Evolutionary conservation across 2,888 invertebrate genomes (phyloP).

Genomic region (Thelaira solivaga): DNA sequence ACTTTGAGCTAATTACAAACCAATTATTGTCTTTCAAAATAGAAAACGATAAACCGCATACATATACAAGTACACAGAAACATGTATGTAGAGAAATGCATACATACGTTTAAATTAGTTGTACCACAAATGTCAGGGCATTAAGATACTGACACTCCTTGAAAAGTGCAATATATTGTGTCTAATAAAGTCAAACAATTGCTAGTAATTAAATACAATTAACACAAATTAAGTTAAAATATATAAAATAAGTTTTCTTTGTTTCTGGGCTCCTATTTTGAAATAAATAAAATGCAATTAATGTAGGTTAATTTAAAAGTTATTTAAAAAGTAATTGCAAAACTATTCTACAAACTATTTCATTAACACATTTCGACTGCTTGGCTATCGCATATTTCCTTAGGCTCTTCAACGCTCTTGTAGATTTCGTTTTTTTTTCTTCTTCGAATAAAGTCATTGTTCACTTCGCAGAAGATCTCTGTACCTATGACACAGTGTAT

Average conservation of each 20-base stretch:
- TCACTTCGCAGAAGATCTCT: no score
- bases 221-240: constrained; percentile 45
- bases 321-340: no score
- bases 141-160: neutral
- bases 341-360: no score
- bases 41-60: neutral
- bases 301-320: neutral
- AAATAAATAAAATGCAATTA: neutral
- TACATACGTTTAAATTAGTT: no score
- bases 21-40: constrained; percentile 28
- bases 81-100: no score
- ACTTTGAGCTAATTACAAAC: constrained; percentile 20
- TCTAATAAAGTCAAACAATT: constrained; percentile 46
- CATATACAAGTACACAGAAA: neutral
- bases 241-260: neutral
- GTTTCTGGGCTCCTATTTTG: neutral
- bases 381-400: no score
- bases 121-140: neutral
- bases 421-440: no score
- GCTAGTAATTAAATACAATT: constrained; percentile 61
- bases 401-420: no score
- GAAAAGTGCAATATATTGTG: constrained; percentile 11
- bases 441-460: no score
- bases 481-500: no score
- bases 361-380: no score